Conservation (phyloP, 2,113 vertebrate genomes). For the Chaenocephalus aceratus region DNA sequence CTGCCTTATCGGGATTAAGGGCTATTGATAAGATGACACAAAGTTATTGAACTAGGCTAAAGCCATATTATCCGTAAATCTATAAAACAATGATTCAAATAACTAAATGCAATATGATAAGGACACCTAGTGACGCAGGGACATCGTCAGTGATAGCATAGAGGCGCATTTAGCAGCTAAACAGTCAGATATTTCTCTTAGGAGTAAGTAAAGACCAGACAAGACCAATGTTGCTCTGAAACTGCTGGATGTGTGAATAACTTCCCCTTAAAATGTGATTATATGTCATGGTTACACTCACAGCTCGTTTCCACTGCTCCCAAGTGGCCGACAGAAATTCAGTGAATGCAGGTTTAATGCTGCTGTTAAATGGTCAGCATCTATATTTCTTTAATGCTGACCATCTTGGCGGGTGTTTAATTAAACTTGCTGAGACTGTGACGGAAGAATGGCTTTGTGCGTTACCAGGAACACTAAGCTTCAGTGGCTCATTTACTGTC, state of each 20-base stretch:
- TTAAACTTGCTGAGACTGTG: conserved; percentile 19
- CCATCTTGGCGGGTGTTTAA: conserved; percentile 1
- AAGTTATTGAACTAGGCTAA: neutral
- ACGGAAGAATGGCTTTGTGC: neutral
- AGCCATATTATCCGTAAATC: neutral
- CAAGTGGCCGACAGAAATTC: neutral
- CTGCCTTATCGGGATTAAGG: neutral
- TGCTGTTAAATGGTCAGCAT: conserved; percentile 14
- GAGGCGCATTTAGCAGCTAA: neutral
- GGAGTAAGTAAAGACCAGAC: neutral
- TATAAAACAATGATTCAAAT: no score
- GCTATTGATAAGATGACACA: neutral
- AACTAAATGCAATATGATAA: neutral
- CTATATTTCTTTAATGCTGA: neutral
- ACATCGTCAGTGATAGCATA: neutral
- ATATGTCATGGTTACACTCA: conserved; percentile 1
- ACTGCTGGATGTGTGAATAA: conserved; percentile 4
- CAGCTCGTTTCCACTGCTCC: conserved; percentile 12
- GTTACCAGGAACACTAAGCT: conserved; percentile 21
- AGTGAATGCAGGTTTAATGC: conserved; percentile 21
- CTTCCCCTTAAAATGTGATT: conserved; percentile 2
- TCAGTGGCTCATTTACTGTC: conserved; percentile 35
- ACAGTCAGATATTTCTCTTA: neutral
- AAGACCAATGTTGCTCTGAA: neutral
- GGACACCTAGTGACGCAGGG: neutral